Percentiles rank a stretch among this genome's conserved stretches.
These are phyloP conservation scores for Otis tarda DNA, from an alignment of 2,113 vertebrate genomes.

Conservation along the genomic window DNA sequence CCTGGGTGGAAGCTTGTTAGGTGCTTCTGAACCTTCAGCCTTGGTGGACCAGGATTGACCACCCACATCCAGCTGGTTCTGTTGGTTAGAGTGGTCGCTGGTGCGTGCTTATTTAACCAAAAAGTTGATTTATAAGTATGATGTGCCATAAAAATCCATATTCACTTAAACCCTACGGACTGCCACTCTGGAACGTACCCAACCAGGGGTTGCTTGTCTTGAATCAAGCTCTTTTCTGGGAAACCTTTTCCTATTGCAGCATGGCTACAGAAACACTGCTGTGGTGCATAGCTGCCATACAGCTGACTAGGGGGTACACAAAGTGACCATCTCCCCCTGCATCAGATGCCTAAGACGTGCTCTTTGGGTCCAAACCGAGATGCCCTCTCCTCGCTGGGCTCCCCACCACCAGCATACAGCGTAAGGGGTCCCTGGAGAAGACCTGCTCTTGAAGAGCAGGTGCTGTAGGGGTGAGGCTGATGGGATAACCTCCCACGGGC, in stretches of 20 bases:
- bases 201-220: neutral
- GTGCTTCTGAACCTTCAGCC: neutral
- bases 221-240: neutral
- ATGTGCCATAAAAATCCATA: neutral
- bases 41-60: too few relatives aligned
- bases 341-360: fast-evolving
- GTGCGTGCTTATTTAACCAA: neutral
- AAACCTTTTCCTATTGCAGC: neutral
- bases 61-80: neutral
- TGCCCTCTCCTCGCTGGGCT: fast-evolving
- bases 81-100: neutral
- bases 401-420: neutral
- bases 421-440: neutral
- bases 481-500: neutral
- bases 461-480: neutral
- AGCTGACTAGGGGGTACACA: fast-evolving
- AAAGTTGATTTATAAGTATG: neutral
- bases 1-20: neutral
- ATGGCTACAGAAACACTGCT: fast-evolving
- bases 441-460: neutral
- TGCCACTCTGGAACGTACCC: neutral
- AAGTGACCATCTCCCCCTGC: neutral
- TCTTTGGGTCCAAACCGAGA: neutral
- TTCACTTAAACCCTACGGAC: neutral
- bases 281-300: fast-evolving